Base-by-base conservation (phyloP, 2,797 vertebrate species). In the Pseudochaenichthys georgianus region DNA sequence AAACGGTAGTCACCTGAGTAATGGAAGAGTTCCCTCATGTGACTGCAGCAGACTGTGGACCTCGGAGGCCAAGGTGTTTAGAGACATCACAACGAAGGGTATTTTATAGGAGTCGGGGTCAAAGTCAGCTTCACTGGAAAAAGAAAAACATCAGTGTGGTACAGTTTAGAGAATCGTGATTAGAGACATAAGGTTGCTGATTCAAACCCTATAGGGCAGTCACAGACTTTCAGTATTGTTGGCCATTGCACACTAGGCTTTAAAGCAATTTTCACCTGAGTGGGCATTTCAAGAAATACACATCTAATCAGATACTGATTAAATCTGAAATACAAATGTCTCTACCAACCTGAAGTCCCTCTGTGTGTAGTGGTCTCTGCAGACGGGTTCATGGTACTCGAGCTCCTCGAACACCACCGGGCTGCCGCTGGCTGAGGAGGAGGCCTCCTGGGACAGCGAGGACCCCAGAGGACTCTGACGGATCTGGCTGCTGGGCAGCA, bases 351-450 rank as follows among this genome's bases (percentile, higher is more conserved):
- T 98, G 91, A 98, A 98, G 83, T 95, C 90, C 69, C 94, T 95
- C 85, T 96, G 91, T 58, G 92, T 69, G 84, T 95, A 97, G 89
- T 99, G 98, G 59, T 93, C 96, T 86, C 94, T 96, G 91, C 98
- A 99, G 77, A 99, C 88, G 7, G 98, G 97, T 67, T 99, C 97
- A 0, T 99, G 98, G 87, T 99, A 99, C 73, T 99, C 98, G 48
- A 99, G 79, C 86, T 99, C 98, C 84, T 99, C 98, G 85, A 99
- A 99, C 69, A 99, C 95, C 72, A 99, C 96, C 0, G 98, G 98
- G 73, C 97, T 99, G 70, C 96, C 96, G 23, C 96, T 98, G 0
- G 96, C 80, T 1, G 97, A 98, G 5, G 97, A 99, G 46, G 96
- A 98, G 69, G 96, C 94, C 0, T 99, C 97, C 0, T 96, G 97